These are phyloP conservation scores for Epistrophe grossulariae DNA, from an alignment of 2,888 invertebrate species.

Conservation along the genomic window DNA sequence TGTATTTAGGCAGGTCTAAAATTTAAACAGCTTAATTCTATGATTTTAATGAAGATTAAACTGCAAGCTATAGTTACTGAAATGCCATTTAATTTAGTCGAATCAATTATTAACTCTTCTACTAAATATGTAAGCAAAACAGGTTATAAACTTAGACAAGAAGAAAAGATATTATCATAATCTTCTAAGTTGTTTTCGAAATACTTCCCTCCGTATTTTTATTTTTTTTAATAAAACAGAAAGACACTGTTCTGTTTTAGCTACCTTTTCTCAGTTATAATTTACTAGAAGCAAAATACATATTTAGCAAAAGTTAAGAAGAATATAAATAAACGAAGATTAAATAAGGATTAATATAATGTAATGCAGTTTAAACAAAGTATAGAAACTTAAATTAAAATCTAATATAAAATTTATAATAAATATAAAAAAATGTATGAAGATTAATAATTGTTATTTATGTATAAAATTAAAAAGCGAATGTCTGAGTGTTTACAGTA, in stretches of 20 bases:
- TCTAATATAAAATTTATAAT: conserved; percentile 1
- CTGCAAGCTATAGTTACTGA: not conserved
- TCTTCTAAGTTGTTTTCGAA: not conserved
- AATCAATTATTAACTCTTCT: not conserved
- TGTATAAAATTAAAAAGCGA: conserved; percentile 53
- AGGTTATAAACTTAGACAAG: not conserved
- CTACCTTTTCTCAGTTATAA: not conserved
- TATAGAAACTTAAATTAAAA: conserved; percentile 13
- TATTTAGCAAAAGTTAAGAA: not conserved
- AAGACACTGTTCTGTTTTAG: not conserved
- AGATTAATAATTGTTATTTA: conserved; percentile 3
- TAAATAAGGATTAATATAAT: not conserved
- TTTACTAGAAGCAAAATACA: not conserved
- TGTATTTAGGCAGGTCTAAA: not conserved
- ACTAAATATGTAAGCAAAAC: not conserved
- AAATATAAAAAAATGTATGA: conserved; percentile 20
- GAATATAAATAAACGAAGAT: not conserved
- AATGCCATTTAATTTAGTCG: not conserved
- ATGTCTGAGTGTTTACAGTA: conserved; percentile 67
- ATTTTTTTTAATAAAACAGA: too few relatives aligned
- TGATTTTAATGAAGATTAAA: too few relatives aligned
- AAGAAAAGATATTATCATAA: not conserved
- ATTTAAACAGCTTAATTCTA: not conserved
- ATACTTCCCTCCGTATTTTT: too few relatives aligned
- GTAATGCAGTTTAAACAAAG: not conserved